phyloP scores from a whole-genome alignment of 1,140 invertebrate species.

The Bombus consobrinus region DNA sequence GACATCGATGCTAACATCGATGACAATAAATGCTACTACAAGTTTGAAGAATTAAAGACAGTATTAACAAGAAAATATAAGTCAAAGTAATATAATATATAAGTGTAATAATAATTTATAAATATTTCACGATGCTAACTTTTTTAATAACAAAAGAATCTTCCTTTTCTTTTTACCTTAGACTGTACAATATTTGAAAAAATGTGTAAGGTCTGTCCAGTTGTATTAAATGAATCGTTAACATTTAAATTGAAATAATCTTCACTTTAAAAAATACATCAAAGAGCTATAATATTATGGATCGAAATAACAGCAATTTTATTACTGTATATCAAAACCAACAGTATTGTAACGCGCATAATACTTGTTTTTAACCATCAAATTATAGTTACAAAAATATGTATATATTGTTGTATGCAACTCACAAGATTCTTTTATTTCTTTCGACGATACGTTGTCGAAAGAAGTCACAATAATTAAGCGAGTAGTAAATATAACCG shows the following conservation, averaged over 20 bases:
- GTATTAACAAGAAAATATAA: not conserved
- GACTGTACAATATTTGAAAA: not conserved
- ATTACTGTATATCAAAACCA: constrained; percentile 33
- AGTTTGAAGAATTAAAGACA: not conserved
- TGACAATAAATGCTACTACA: no score
- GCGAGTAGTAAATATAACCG: constrained; percentile 40
- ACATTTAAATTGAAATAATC: not conserved
- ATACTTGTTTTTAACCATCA: constrained; percentile 6
- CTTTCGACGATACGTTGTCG: not conserved
- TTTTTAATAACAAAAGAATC: not conserved
- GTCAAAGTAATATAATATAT: not conserved
- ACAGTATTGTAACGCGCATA: constrained; percentile 2
- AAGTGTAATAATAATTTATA: not conserved
- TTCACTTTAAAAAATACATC: not conserved
- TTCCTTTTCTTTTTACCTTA: not conserved
- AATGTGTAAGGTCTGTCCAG: no score
- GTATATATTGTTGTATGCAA: constrained; percentile 27
- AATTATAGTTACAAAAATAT: constrained; percentile 50
- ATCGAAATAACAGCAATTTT: not conserved
- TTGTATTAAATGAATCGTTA: no score
- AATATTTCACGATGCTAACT: not conserved
- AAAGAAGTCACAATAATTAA: constrained; percentile 21
- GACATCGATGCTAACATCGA: not conserved
- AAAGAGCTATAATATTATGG: not conserved
- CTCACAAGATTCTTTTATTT: constrained; percentile 10